Base-by-base conservation (phyloP, 2,113 vertebrate species). In the Leptosomus discolor region DNA sequence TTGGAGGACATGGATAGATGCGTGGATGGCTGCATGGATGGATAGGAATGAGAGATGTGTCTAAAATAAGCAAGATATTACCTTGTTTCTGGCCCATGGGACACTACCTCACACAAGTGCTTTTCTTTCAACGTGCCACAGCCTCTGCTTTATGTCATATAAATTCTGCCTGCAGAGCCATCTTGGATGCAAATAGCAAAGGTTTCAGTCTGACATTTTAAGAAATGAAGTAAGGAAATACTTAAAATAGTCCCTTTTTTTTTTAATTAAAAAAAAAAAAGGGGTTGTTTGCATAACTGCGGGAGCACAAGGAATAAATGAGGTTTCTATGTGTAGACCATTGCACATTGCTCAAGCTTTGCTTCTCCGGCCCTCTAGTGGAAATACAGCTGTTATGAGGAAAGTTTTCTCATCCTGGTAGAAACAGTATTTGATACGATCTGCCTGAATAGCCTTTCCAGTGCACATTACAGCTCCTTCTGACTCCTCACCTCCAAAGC, bases 341-440 rank as follows among this genome's bases (percentile, higher is more conserved):
- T 5, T 36, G 32, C 60, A 50, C 21, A 13, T 51, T 48, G 36
- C 41, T 61, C 39, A 84, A 78, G 51, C 39, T 92, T 94, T 87
- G 89, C 76, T 80, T 92, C 71, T 78, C 86, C 80, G 91, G 89
- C 94, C 95, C 94, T 94, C 95, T 97, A 96, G 94, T 97, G 91
- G 93, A 94, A 88, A 89, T 8, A 39, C 17, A 78, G 73, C 15
- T 21, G n/a, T 9, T 9, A 57, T 15, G 16, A 78, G 11, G 29
- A 89, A 61, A 87, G 7, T 9, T 56, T 89, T 80, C 39, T 39
- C 19, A 6, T 53, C 23, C 39, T 36, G 32, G 9, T 43, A 26
- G 34, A 54, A 87, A 39, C 0, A 0, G 2, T 10, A 1, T 48
- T 73, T 89, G 21, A 18, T 6, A n/a, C 43, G 2, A 83, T 41